phyloP scores from a whole-genome alignment of 1,140 invertebrate genomes.

The Papilio aristodemus region DNA sequence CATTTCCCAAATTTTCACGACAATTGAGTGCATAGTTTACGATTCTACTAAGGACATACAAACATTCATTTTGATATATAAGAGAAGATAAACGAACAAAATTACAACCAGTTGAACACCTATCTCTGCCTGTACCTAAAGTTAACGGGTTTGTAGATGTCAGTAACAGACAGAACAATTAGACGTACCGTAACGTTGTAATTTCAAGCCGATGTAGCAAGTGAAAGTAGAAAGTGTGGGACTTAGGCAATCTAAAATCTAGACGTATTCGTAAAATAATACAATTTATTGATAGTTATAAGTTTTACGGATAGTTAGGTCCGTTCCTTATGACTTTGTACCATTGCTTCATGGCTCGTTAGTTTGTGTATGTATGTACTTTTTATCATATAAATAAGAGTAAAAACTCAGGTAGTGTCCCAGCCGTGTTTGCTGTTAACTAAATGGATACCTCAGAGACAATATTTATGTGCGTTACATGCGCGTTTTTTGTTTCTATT shows the following conservation, averaged over 20 bases:
- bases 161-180: conserved; percentile 14
- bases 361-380: not conserved
- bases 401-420: too few relatives aligned
- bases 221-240: not conserved
- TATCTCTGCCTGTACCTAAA: not conserved
- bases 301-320: not conserved
- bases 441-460: too few relatives aligned
- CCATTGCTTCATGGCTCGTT: not conserved
- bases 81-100: too few relatives aligned
- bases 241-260: conserved; percentile 17
- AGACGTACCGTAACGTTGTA: too few relatives aligned
- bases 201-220: not conserved
- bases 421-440: too few relatives aligned
- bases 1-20: too few relatives aligned
- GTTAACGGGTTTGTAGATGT: not conserved
- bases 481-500: too few relatives aligned
- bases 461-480: too few relatives aligned
- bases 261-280: conserved; percentile 7
- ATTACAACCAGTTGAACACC: not conserved
- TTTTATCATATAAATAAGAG: not conserved
- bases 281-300: conserved; percentile 5
- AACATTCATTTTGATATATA: too few relatives aligned
- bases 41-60: too few relatives aligned
- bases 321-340: not conserved
- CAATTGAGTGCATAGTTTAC: too few relatives aligned